These are phyloP conservation scores for Drosophila santomea DNA, from an alignment of 1,140 invertebrate species.

Conservation along the genomic window DNA sequence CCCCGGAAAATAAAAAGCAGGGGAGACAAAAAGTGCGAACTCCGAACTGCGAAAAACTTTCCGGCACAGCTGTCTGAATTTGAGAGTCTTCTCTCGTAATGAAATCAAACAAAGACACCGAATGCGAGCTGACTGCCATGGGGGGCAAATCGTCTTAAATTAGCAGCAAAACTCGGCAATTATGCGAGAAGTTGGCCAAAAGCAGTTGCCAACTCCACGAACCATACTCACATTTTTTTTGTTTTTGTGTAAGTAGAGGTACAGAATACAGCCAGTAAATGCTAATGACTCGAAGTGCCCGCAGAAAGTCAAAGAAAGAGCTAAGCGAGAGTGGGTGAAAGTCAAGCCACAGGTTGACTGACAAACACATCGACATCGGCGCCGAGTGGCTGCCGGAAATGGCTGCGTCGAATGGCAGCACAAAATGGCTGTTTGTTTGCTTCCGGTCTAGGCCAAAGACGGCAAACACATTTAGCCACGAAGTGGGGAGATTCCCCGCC, in stretches of 20 bases:
- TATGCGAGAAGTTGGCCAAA: conserved; percentile 75
- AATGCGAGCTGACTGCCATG: not conserved
- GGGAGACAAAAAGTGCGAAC: conserved; percentile 29
- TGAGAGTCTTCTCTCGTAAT: conserved; percentile 49
- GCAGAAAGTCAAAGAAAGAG: conserved; percentile 48
- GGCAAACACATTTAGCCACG: conserved; percentile 71
- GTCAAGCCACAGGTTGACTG: conserved; percentile 73
- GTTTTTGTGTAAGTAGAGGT: not conserved
- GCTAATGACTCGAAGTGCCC: conserved; percentile 73
- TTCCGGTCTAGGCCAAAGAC: conserved; percentile 71
- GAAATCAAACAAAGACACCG: conserved; percentile 74
- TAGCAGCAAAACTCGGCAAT: conserved; percentile 77
- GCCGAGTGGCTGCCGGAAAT: conserved; percentile 46
- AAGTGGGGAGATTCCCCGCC: conserved; percentile 41
- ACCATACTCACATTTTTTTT: conserved; percentile 14
- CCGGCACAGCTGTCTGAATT: conserved; percentile 27
- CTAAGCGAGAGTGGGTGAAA: conserved; percentile 15
- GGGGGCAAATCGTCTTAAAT: conserved; percentile 47
- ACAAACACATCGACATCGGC: conserved; percentile 56
- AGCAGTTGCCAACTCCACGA: conserved; percentile 57
- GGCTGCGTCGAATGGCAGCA: conserved; percentile 45
- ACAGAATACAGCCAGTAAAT: conserved; percentile 40
- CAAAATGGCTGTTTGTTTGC: conserved; percentile 78
- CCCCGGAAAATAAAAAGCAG: conserved; percentile 14
- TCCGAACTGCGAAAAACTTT: conserved; percentile 32